These are phyloP conservation scores for Ceratotherium simum DNA, from an alignment of 2,113 vertebrate species.

Conservation along the genomic window DNA sequence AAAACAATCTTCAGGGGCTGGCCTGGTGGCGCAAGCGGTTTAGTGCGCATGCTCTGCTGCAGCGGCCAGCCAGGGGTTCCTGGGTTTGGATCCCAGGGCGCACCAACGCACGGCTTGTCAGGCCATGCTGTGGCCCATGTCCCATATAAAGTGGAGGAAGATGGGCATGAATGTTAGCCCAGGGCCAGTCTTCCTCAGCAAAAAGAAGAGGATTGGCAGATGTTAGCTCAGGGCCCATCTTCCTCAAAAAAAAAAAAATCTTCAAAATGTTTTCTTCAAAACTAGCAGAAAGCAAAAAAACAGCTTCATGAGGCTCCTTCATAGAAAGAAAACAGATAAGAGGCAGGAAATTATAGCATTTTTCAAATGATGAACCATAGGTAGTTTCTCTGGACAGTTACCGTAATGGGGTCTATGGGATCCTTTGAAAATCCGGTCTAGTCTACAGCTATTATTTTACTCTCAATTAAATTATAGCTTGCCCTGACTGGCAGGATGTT, in stretches of 20 bases:
- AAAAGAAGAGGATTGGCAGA: too few species aligned
- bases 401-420: neutral
- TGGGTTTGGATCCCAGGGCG: too few species aligned
- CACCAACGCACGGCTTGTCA: too few species aligned
- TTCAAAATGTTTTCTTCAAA: neutral
- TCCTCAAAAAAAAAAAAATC: neutral
- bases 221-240: too few species aligned
- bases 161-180: too few species aligned
- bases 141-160: too few species aligned
- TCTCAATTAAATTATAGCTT: constrained; percentile 5
- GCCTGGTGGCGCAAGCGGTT: too few species aligned
- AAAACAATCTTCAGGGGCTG: neutral
- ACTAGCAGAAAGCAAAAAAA: neutral
- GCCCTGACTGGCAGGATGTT: neutral
- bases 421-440: neutral
- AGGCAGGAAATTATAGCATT: neutral
- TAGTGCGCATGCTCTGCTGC: too few species aligned
- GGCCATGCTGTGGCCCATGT: too few species aligned
- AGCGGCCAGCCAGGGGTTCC: too few species aligned
- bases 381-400: neutral
- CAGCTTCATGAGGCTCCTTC: neutral
- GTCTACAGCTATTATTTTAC: neutral
- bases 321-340: neutral
- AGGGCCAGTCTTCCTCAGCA: too few species aligned
- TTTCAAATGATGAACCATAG: neutral